phyloP scores from a whole-genome alignment of 2,113 vertebrate species.

The Scophthalmus maximus region DNA sequence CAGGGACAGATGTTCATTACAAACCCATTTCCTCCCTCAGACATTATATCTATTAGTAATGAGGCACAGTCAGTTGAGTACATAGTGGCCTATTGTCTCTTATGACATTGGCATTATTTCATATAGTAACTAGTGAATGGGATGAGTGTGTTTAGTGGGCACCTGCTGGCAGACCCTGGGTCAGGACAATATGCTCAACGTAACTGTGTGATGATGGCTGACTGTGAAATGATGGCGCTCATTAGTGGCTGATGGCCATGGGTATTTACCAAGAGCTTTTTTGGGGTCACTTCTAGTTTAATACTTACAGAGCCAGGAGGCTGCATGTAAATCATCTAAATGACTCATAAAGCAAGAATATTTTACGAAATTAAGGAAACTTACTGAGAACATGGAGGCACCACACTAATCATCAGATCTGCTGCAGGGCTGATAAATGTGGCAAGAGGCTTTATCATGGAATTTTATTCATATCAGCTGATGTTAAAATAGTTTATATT shows the following conservation, averaged over 20 bases:
- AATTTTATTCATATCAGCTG: too few species aligned
- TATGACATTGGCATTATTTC: constrained; percentile 44
- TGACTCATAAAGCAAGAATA: not conserved
- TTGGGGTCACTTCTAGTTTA: constrained; percentile 22
- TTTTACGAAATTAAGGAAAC: not conserved
- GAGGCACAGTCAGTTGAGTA: constrained; percentile 25
- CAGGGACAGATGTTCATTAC: constrained; percentile 77
- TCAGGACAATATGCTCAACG: constrained; percentile 48
- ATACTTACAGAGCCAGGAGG: constrained; percentile 16
- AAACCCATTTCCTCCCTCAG: constrained; percentile 71
- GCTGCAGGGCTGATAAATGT: not conserved
- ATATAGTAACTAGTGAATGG: constrained; percentile 17
- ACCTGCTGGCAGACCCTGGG: constrained; percentile 45
- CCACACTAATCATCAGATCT: too few species aligned
- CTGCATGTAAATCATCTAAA: constrained; percentile 20
- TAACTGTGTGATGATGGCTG: constrained; percentile 42
- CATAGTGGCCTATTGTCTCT: constrained; percentile 51
- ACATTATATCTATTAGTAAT: constrained; percentile 63
- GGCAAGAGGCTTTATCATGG: not conserved
- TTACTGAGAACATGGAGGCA: not conserved
- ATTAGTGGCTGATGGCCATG: constrained; percentile 44
- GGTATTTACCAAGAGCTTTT: constrained; percentile 13
- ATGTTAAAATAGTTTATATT: not conserved
- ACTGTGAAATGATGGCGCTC: constrained; percentile 55
- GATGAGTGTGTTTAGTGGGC: constrained; percentile 24